These are phyloP conservation scores for Ceratotherium simum DNA, from an alignment of 2,113 vertebrate species.

Conservation along the genomic window DNA sequence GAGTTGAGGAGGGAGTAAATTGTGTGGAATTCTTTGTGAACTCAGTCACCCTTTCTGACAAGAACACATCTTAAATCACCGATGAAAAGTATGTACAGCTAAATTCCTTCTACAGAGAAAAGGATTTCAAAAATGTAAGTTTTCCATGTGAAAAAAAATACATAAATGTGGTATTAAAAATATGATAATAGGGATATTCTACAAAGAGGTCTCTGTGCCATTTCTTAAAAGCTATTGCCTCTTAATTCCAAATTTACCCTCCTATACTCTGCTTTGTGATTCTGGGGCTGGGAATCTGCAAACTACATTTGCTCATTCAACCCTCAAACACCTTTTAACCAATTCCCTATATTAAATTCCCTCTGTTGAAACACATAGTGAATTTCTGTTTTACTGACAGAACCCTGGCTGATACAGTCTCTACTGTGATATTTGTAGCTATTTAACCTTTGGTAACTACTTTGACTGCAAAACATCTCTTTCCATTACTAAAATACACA, in stretches of 20 bases:
- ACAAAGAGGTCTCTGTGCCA: background rate
- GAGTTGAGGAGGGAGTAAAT: background rate
- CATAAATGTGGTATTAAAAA: background rate
- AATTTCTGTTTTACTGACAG: background rate
- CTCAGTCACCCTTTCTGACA: background rate
- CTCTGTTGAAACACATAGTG: background rate
- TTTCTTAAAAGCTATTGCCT: background rate
- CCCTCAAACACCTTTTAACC: background rate
- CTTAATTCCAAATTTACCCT: slow-evolving; percentile 29
- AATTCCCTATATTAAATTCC: background rate
- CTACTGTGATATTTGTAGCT: background rate
- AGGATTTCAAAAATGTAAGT: background rate
- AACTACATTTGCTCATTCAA: background rate
- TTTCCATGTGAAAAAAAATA: slow-evolving; percentile 12
- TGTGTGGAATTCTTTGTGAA: background rate
- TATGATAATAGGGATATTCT: background rate
- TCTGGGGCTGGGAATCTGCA: background rate
- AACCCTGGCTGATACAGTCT: background rate
- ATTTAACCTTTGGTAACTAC: background rate
- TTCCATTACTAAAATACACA: slow-evolving; percentile 28
- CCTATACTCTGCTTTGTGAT: background rate
- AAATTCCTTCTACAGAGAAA: background rate
- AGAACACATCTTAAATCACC: slow-evolving; percentile 18
- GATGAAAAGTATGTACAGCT: background rate
- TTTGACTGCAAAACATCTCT: background rate